A percentile compares a stretch with the other conserved stretches of the same genome.
Evolutionary conservation across 2,888 invertebrate species (phyloP).

Genomic region (Pteria penguin): DNA sequence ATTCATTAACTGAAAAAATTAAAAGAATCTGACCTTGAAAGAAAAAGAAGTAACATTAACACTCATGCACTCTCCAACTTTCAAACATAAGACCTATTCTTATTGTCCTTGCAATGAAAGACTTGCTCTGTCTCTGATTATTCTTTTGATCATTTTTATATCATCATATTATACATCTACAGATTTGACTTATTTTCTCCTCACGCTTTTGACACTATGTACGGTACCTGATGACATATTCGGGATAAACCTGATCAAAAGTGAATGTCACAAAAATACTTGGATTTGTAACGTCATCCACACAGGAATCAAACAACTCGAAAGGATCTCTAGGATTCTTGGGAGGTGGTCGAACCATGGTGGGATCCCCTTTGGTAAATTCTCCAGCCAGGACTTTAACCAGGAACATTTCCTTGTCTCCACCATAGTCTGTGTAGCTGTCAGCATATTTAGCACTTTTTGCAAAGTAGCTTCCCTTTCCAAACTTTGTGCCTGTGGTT

Average conservation of each 20-base stretch:
- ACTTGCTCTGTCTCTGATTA: too few species aligned
- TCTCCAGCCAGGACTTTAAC: constrained; percentile 71
- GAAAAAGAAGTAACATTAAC: too few species aligned
- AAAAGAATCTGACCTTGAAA: too few species aligned
- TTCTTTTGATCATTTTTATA: too few species aligned
- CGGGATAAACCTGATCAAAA: constrained; percentile 71
- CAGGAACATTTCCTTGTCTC: constrained; percentile 60
- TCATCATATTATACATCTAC: too few species aligned
- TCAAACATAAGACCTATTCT: too few species aligned
- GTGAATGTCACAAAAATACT: constrained; percentile 72
- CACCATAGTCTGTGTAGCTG: constrained; percentile 48
- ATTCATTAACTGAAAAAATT: too few species aligned
- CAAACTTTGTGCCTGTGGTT: constrained; percentile 59
- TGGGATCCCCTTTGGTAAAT: constrained; percentile 54
- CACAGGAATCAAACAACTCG: constrained; percentile 70
- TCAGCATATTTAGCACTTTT: constrained; percentile 58
- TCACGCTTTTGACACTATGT: too few species aligned
- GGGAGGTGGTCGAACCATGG: constrained; percentile 69
- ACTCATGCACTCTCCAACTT: too few species aligned
- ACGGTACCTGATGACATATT: constrained; percentile 67
- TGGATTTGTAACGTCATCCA: constrained; percentile 62
- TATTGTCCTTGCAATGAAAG: too few species aligned
- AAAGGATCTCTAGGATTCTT: constrained; percentile 58
- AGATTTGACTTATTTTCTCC: too few species aligned
- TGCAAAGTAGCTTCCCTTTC: constrained; percentile 73